phyloP scores from a whole-genome alignment of 2,113 vertebrate species.

The Myrmecobius fasciatus region DNA sequence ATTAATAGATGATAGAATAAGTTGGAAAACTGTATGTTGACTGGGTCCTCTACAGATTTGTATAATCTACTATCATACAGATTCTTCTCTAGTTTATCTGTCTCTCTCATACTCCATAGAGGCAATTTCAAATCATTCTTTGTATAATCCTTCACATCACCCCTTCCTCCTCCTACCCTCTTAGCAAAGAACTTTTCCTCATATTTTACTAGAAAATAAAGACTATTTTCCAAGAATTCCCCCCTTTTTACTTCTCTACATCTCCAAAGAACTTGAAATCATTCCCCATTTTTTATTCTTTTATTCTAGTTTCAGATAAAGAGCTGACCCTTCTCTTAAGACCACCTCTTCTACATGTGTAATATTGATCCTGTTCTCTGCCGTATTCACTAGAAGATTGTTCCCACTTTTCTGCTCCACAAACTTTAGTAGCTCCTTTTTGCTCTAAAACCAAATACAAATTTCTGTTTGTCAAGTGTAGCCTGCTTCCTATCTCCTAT shows the following conservation, averaged over 20 bases:
- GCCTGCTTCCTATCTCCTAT: background rate
- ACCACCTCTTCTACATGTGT: background rate
- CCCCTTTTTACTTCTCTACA: background rate
- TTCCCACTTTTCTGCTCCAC: background rate
- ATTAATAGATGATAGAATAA: background rate
- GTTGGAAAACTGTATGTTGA: background rate
- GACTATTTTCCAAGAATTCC: background rate
- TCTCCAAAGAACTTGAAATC: background rate
- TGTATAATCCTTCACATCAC: background rate
- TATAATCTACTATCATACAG: background rate
- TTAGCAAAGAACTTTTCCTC: background rate
- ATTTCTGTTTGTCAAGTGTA: background rate
- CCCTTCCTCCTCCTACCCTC: background rate
- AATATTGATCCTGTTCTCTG: background rate
- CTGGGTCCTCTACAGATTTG: background rate
- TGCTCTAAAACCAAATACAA: background rate
- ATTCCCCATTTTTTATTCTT: background rate
- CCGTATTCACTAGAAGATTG: background rate
- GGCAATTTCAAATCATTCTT: background rate
- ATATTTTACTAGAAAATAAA: background rate
- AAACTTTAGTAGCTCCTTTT: background rate
- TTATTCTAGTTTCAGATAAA: background rate
- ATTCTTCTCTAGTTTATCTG: background rate
- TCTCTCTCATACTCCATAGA: background rate
- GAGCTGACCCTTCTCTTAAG: background rate